A percentile compares a stretch with the other conserved stretches of the same genome.
Conservation (phyloP, 1,140 invertebrate species). For the Dufourea novaeangliae region DNA sequence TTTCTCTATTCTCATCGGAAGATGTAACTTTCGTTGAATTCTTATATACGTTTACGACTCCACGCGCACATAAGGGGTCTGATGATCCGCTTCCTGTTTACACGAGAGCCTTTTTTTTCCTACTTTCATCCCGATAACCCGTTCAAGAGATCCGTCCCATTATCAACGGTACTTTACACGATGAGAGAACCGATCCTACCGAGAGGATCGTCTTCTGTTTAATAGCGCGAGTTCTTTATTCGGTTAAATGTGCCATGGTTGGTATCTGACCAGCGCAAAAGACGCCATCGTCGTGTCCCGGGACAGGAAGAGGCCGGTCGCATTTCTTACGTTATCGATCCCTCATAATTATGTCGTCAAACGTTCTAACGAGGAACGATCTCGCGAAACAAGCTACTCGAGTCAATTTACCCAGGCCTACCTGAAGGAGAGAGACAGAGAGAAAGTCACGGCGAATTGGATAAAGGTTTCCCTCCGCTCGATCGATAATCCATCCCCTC, state of each 20-base stretch:
- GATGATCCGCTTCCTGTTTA: no score
- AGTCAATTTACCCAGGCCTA: slow-evolving; percentile 41
- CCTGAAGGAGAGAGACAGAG: no score
- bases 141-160: slow-evolving; percentile 3
- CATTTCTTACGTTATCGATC: slow-evolving; percentile 46
- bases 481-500: slow-evolving; percentile 41
- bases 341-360: slow-evolving; percentile 39
- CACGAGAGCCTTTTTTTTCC: no score
- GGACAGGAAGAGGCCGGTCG: slow-evolving; percentile 15
- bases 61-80: no score
- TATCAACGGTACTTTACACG: slow-evolving; percentile 30
- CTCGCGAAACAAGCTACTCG: slow-evolving; percentile 29
- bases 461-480: slow-evolving; percentile 38
- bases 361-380: slow-evolving; percentile 28
- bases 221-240: slow-evolving; percentile 10
- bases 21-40: no score
- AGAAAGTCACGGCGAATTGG: slow-evolving; percentile 45
- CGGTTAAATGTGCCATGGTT: no score
- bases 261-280: no score
- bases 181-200: slow-evolving; percentile 19
- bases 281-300: no score
- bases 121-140: no score
- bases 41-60: no score
- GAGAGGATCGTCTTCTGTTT: slow-evolving; percentile 10
- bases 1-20: no score